Conservation (phyloP, 2,113 vertebrate genomes). For the Holacanthus passer region DNA sequence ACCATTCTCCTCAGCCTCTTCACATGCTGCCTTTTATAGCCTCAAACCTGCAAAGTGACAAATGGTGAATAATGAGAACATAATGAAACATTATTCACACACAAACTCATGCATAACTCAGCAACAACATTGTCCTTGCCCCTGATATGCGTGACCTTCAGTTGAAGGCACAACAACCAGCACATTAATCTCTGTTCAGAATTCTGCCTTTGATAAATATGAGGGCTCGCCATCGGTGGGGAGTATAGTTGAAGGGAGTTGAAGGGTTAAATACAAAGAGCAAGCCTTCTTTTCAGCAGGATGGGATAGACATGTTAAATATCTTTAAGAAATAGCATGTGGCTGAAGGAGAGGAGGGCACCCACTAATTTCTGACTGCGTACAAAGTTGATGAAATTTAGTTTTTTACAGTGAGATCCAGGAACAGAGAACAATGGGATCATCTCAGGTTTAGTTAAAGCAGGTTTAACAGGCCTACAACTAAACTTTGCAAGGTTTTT, state of each 20-base stretch:
- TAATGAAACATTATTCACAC: constrained; percentile 17
- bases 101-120: constrained; percentile 9
- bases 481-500: too few species aligned
- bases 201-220: neutral
- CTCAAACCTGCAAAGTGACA: constrained; percentile 7
- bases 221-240: neutral
- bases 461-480: too few species aligned
- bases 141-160: neutral
- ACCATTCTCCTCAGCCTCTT: neutral
- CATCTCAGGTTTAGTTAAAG: too few species aligned
- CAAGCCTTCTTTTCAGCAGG: neutral
- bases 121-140: neutral
- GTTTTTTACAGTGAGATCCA: too few species aligned
- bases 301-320: neutral
- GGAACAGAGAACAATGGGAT: too few species aligned
- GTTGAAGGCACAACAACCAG: neutral
- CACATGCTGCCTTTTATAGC: constrained; percentile 31
- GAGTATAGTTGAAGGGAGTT: neutral
- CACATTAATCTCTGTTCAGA: neutral
- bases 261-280: neutral
- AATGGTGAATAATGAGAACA: constrained; percentile 20
- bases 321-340: neutral
- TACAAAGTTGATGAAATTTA: neutral
- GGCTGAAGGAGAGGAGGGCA: neutral
- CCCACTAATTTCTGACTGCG: neutral